A percentile compares a stretch with the other conserved stretches of the same genome.
phyloP scores from a whole-genome alignment of 2,797 vertebrate genomes.

The Morelia viridis region DNA sequence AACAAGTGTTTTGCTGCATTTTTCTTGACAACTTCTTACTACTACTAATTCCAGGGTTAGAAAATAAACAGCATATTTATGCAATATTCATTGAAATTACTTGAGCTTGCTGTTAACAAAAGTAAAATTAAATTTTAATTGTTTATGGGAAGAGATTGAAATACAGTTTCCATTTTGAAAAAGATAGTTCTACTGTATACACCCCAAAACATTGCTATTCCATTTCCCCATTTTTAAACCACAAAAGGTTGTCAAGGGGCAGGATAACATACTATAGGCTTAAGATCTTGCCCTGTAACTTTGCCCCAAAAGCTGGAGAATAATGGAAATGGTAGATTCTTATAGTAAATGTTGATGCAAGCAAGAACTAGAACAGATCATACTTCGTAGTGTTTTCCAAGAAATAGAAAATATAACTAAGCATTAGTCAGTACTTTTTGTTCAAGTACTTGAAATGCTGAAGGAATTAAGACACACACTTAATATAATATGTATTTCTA shows the following conservation, averaged over 20 bases:
- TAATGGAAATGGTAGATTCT: not conserved
- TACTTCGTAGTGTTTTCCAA: not conserved
- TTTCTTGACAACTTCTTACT: not conserved
- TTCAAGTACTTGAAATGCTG: not conserved
- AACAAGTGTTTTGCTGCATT: not conserved
- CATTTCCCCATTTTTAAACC: not conserved
- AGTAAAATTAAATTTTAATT: not conserved
- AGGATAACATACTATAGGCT: not conserved
- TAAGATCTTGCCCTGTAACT: not conserved
- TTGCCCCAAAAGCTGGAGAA: not conserved
- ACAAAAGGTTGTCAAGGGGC: not conserved
- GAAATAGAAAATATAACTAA: not conserved
- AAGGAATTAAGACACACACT: not conserved
- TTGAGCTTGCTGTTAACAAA: constrained; percentile 4
- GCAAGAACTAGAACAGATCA: not conserved
- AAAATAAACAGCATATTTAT: constrained; percentile 9
- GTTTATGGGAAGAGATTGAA: constrained; percentile 5
- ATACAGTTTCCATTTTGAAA: constrained; percentile 2
- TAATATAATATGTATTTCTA: not conserved
- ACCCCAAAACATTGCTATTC: not conserved
- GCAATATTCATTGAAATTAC: constrained; percentile 8
- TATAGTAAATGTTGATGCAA: not conserved
- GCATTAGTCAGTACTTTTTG: not conserved
- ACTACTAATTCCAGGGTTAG: constrained; percentile 2
- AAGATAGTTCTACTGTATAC: not conserved